Percentiles rank a stretch among this genome's conserved stretches.
These are phyloP conservation scores for Caenorhabditis imperialis DNA, from an alignment of 2,888 invertebrate genomes.

Conservation along the genomic window DNA sequence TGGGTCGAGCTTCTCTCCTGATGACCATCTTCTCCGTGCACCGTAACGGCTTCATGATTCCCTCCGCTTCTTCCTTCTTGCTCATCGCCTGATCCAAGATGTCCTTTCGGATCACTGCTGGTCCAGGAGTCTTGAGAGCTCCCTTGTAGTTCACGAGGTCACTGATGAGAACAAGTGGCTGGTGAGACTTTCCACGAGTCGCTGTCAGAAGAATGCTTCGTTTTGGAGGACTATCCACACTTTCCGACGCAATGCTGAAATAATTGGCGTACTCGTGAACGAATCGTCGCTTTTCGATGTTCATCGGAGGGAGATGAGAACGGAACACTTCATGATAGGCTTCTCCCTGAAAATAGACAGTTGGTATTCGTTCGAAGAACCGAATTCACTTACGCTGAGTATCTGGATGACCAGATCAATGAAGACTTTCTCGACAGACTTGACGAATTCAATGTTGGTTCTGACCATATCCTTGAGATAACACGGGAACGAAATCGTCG, in stretches of 20 bases:
- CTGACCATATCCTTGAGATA: conserved; percentile 57
- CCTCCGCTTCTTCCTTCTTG: conserved; percentile 42
- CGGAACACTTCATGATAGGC: conserved; percentile 30
- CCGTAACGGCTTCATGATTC: conserved; percentile 42
- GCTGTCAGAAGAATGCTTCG: conserved; percentile 85
- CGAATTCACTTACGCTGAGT: conserved; percentile 28
- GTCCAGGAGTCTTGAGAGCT: conserved; percentile 55
- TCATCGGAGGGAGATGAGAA: conserved; percentile 59
- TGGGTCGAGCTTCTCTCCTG: conserved; percentile 42
- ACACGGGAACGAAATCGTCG: conserved; percentile 61
- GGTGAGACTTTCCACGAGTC: conserved; percentile 64
- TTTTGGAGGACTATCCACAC: conserved; percentile 95
- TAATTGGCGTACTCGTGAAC: conserved; percentile 94
- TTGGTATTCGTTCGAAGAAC: too few species aligned
- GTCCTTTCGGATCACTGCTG: conserved; percentile 49
- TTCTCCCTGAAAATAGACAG: conserved; percentile 22
- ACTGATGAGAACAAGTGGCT: conserved; percentile 59
- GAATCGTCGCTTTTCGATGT: conserved; percentile 79
- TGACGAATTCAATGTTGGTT: conserved; percentile 48
- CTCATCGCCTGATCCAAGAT: conserved; percentile 51
- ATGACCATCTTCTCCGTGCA: conserved; percentile 53
- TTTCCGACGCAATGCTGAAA: conserved; percentile 93
- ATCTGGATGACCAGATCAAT: conserved; percentile 43
- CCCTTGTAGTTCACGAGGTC: conserved; percentile 62
- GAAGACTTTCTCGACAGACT: conserved; percentile 51